Conservation (phyloP, 2,797 vertebrate genomes). For the Gambusia yucatana region DNA sequence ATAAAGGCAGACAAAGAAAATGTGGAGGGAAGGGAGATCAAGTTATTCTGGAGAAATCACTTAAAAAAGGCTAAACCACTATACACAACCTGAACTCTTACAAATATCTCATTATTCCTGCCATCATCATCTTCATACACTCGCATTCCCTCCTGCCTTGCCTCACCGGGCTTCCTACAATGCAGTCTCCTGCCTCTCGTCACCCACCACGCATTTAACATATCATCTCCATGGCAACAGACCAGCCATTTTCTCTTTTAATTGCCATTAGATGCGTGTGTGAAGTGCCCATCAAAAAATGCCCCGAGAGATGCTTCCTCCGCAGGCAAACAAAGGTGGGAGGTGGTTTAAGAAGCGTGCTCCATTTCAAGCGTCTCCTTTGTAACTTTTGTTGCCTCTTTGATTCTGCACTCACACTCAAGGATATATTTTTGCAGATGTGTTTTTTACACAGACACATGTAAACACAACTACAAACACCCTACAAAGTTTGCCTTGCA, state of each 20-base stretch:
- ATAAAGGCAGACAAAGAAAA: background rate
- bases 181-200: conserved; percentile 47
- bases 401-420: conserved; percentile 47
- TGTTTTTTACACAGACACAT: conserved; percentile 33
- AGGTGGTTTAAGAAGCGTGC: conserved; percentile 20
- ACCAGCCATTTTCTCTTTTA: conserved; percentile 77
- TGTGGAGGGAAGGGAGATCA: background rate
- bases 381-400: conserved; percentile 54
- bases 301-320: conserved; percentile 48
- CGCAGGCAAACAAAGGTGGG: conserved; percentile 42
- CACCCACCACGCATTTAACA: conserved; percentile 60
- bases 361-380: conserved; percentile 33
- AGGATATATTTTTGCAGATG: conserved; percentile 50
- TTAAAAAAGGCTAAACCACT: conserved; percentile 25
- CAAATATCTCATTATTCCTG: conserved; percentile 50
- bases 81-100: conserved; percentile 24
- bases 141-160: conserved; percentile 7
- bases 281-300: conserved; percentile 75
- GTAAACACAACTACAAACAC: conserved; percentile 33
- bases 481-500: conserved; percentile 56
- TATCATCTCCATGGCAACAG: conserved; percentile 77
- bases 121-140: conserved; percentile 41
- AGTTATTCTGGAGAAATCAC: conserved; percentile 25
- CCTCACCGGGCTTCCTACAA: conserved; percentile 32
- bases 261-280: conserved; percentile 78